Base-by-base conservation (phyloP, 2,113 vertebrate genomes). In the Xiphias gladius region DNA sequence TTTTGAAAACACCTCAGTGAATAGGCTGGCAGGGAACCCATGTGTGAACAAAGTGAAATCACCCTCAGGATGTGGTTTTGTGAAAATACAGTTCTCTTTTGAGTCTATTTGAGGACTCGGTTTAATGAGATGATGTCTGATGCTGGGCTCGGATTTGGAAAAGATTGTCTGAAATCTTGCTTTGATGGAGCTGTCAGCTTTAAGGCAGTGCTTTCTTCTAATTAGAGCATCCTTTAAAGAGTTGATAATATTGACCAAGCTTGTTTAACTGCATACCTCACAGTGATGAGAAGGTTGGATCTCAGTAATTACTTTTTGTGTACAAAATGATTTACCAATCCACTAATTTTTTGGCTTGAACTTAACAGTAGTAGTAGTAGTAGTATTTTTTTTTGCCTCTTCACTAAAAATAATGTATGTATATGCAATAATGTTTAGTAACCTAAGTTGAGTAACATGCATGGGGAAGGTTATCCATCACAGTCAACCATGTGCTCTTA, bases 1-100 rank as follows among this genome's bases (percentile, higher is more conserved):
- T 46, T 84, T 76, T 79, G 64, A 80, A 61, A 83, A 78, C 37
- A 78, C 87, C 43, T 70, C 73, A 65, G 52, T 73, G 32, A 78
- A 84, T 11, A 57, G 28, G 19, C 72, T 70, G 73, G 63, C 73
- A 84, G 77, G 50, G 48, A 86, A 81, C 35, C 81, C 20, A 35
- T 74, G 30, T 68, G 32, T 1, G 22, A 76, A 79, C 70, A 89
- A 79, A 83, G 59, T 58, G 39, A 81, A 75, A 71, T 81, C 66
- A 54, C 19, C 35, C 48, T 26, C 58, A 48, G 77, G 58, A 74
- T 62, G 39, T 62, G 64, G 30, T 77, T 70, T 73, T 57, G 69
- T 57, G 70, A 69, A 9, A 63, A 57, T 63, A 55, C 39, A 22
- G 22, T 39, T 55, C 54, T 65, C 35, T 68, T 70, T 74, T 59